phyloP scores from a whole-genome alignment of 2,888 invertebrate species.

The Cetonia aurata region DNA sequence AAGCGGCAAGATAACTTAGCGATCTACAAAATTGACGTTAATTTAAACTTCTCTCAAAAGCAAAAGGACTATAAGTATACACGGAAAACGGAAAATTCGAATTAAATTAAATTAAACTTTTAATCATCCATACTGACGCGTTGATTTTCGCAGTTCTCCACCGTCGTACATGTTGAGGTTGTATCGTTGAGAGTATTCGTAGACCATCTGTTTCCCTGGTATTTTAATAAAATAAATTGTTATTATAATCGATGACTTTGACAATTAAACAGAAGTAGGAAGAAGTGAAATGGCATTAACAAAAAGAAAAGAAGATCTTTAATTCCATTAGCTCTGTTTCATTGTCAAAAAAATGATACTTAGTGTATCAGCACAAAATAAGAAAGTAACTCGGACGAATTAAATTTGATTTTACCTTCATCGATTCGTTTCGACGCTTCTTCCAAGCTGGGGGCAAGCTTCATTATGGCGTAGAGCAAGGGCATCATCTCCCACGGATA shows the following conservation, averaged over 20 bases:
- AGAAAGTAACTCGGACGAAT: conserved; percentile 16
- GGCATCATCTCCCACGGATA: conserved; percentile 87
- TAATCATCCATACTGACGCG: conserved; percentile 87
- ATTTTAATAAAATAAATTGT: conserved; percentile 14
- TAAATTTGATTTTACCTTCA: conserved; percentile 72
- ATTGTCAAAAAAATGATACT: conserved; percentile 3
- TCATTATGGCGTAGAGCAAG: conserved; percentile 82
- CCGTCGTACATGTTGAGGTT: conserved; percentile 83
- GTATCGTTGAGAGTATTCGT: conserved; percentile 81
- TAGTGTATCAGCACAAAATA: neutral
- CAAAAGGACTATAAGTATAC: conserved; percentile 45
- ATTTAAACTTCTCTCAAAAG: conserved; percentile 9
- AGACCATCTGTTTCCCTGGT: conserved; percentile 78
- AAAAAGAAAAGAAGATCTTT: neutral
- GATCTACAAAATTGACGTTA: no score
- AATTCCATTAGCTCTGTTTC: conserved; percentile 8
- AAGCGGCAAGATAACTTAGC: conserved; percentile 17
- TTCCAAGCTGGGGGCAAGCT: conserved; percentile 81
- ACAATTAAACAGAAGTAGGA: conserved; percentile 15
- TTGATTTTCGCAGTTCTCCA: conserved; percentile 79
- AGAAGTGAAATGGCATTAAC: neutral
- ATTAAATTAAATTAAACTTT: conserved; percentile 61
- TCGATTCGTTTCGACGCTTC: conserved; percentile 82
- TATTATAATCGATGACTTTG: neutral
- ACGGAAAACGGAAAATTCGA: conserved; percentile 42